Conservation (phyloP, 2,113 vertebrate species). For the Nematolebias whitei region DNA sequence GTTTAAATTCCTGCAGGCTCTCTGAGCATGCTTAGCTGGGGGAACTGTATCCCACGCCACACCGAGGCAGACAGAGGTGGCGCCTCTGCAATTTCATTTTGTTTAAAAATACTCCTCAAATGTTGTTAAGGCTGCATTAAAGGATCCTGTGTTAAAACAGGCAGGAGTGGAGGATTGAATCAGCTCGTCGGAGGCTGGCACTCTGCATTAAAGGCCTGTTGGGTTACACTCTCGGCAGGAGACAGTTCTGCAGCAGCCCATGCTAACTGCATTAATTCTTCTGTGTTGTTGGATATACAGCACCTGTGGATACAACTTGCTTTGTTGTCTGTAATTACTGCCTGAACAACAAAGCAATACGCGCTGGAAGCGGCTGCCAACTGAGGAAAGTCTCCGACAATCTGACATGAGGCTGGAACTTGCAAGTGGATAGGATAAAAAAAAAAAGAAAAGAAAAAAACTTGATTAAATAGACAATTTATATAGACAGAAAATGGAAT, state of each 20-base stretch:
- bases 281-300: conserved; percentile 75
- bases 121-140: conserved; percentile 97
- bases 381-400: conserved; percentile 22
- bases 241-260: conserved; percentile 53
- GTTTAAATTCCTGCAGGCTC: conserved; percentile 77
- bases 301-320: conserved; percentile 73
- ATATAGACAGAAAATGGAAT: background rate
- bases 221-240: conserved; percentile 72
- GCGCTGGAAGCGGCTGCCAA: conserved; percentile 33
- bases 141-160: conserved; percentile 90
- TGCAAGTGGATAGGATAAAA: background rate
- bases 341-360: conserved; percentile 67
- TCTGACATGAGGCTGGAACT: conserved; percentile 3
- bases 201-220: conserved; percentile 86
- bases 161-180: conserved; percentile 85
- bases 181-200: conserved; percentile 79
- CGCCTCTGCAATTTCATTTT: conserved; percentile 96
- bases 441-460: too few species aligned
- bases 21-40: conserved; percentile 55
- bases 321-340: conserved; percentile 69
- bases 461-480: background rate
- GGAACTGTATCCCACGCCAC: conserved; percentile 85
- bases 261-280: conserved; percentile 75
- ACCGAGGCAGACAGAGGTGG: conserved; percentile 85
- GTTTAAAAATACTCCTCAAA: conserved; percentile 98